phyloP scores from a whole-genome alignment of 2,113 vertebrate genomes.

The Lepus europaeus region DNA sequence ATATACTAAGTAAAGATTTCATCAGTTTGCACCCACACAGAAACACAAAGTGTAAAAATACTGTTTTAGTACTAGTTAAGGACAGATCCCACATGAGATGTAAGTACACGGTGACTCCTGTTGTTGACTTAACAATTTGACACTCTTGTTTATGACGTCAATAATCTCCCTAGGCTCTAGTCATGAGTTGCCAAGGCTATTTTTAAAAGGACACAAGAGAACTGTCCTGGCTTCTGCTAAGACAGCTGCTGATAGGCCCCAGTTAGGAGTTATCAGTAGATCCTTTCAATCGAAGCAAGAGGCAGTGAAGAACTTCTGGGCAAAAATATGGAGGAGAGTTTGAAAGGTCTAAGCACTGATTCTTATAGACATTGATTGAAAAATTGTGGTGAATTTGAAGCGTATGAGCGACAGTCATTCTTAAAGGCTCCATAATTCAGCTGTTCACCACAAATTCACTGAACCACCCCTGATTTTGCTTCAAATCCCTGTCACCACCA shows the following conservation, averaged over 20 bases:
- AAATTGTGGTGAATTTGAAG: slow-evolving; percentile 78
- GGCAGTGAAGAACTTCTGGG: slow-evolving; percentile 62
- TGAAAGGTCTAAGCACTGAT: slow-evolving; percentile 62
- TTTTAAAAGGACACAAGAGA: background rate
- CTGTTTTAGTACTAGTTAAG: too few relatives aligned
- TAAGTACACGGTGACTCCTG: too few relatives aligned
- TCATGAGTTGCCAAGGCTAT: too few relatives aligned
- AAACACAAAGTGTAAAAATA: too few relatives aligned
- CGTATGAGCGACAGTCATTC: slow-evolving; percentile 69
- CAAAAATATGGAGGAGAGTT: slow-evolving; percentile 57
- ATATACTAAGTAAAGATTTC: too few relatives aligned
- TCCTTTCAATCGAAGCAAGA: slow-evolving; percentile 68
- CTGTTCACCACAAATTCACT: slow-evolving; percentile 73
- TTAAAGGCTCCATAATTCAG: slow-evolving; percentile 75
- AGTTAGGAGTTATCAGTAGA: slow-evolving; percentile 44
- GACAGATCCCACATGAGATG: too few relatives aligned
- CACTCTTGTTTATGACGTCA: too few relatives aligned
- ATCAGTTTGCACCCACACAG: too few relatives aligned
- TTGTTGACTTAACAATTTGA: too few relatives aligned
- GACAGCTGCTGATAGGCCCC: slow-evolving; percentile 62
- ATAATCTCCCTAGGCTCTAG: too few relatives aligned
- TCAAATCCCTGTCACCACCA: slow-evolving; percentile 75
- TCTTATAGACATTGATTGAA: slow-evolving; percentile 73
- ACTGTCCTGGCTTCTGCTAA: background rate
- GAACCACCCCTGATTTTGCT: slow-evolving; percentile 77